Conservation (phyloP, 2,113 vertebrate genomes). For the Cyrtonyx montezumae region DNA sequence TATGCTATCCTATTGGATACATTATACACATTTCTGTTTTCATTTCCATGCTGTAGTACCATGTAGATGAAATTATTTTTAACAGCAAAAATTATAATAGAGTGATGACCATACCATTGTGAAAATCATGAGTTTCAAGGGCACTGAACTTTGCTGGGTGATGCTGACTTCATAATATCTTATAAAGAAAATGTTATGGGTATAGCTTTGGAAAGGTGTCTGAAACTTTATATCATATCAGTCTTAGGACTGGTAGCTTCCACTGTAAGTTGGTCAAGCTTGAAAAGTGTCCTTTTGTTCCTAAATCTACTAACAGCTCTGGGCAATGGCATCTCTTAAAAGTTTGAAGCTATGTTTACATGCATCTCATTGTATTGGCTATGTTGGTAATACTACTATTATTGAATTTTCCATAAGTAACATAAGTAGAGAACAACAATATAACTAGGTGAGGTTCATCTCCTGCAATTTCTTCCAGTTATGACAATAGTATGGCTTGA, state of each 20-base stretch:
- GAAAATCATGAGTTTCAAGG: background rate
- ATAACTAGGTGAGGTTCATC: background rate
- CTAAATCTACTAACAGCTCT: background rate
- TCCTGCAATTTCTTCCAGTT: slow-evolving; percentile 35
- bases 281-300: background rate
- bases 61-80: background rate
- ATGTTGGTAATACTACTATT: background rate
- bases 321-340: background rate
- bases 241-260: background rate
- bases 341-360: background rate
- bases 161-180: background rate
- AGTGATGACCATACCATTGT: background rate
- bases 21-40: background rate
- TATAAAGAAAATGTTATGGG: background rate
- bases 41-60: background rate
- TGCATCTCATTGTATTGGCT: background rate
- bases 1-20: background rate
- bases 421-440: background rate
- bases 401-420: background rate
- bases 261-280: background rate
- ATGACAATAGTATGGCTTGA: slow-evolving; percentile 33
- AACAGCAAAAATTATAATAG: background rate
- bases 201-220: background rate
- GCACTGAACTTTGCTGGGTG: background rate
- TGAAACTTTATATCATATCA: background rate